phyloP scores from a whole-genome alignment of 2,113 vertebrate genomes.

The Indicator indicator region DNA sequence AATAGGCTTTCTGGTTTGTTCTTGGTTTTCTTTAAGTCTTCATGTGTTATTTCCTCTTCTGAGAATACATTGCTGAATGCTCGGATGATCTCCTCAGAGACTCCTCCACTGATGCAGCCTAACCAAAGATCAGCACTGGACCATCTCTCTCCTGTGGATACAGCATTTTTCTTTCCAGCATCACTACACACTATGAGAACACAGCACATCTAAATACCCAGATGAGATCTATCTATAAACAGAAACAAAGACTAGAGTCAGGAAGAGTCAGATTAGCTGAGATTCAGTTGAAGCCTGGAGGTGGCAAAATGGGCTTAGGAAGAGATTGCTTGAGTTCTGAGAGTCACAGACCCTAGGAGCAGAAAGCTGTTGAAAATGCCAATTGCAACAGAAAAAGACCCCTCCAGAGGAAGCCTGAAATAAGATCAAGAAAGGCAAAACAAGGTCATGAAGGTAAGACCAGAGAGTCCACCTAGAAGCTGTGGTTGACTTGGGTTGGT shows the following conservation, averaged over 20 bases:
- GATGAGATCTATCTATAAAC: background rate
- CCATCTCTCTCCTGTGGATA: background rate
- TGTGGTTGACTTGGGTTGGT: background rate
- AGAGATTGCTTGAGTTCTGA: background rate
- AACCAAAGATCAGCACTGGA: background rate
- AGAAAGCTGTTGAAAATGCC: background rate
- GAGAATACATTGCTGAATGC: background rate
- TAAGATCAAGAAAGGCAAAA: background rate
- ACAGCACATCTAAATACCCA: background rate
- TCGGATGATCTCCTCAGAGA: background rate
- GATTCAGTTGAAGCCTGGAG: background rate
- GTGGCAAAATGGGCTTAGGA: background rate
- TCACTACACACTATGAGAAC: background rate
- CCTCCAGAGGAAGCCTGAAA: background rate
- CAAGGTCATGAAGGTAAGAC: background rate
- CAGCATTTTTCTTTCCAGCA: background rate
- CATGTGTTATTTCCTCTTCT: background rate
- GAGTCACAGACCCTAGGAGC: background rate
- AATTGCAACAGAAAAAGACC: background rate
- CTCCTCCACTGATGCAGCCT: background rate
- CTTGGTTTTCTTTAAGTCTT: background rate
- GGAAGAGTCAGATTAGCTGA: background rate
- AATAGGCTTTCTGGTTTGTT: background rate
- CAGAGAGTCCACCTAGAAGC: background rate
- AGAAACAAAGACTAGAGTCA: background rate